Evolutionary conservation across 2,888 invertebrate species (phyloP), one percentile per base, ranked within the genome.

Genomic region (Neria commutata): DNA sequence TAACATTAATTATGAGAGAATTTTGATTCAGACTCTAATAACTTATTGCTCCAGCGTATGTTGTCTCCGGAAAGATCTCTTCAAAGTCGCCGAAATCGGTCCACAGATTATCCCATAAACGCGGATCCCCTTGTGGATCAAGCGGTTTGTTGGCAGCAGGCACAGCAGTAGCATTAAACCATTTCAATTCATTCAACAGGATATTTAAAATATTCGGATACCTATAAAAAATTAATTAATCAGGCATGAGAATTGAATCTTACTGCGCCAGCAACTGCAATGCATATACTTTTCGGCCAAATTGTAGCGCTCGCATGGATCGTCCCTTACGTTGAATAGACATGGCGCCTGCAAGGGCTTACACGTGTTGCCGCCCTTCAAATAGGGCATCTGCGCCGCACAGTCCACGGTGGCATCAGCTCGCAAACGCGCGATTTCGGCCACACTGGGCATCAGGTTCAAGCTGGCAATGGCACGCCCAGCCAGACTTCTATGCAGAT

Each of bases 261-360:
- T n/a, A n/a, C n/a, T n/a, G n/a, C n/a, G n/a, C n/a, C n/a, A n/a
- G n/a, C n/a, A n/a, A n/a, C n/a, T n/a, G n/a, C n/a, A n/a, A n/a
- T n/a, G n/a, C n/a, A n/a, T 53, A 91, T 76, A 86, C 86, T 78
- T 73, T 6, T 83, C 71, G 0, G 90, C 90, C 42, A 92, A 77
- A 79, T 96, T 95, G 58, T 85, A 84, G 58, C 83, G 84, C 81
- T 97, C 97, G 76, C 97, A 97, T 0, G 96, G 96, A 83, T 97
- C 97, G 11, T 86, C 82, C 1, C 83, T 81, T 8, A 96, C 85
- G 76, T 97, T 88, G 80, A 90, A 95, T 5, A 97, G 83, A 72
- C 96, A 97, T 0, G 92, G 89, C 0, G 85, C 82, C 34, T 91
- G 45, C 24, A 73, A 77, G 68, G 17, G 5, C n/a, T n/a, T 78